These are phyloP conservation scores for Umimayanthus kanabou DNA, from an alignment of 92 coral and sea anemone genomes.

Conservation along the genomic window DNA sequence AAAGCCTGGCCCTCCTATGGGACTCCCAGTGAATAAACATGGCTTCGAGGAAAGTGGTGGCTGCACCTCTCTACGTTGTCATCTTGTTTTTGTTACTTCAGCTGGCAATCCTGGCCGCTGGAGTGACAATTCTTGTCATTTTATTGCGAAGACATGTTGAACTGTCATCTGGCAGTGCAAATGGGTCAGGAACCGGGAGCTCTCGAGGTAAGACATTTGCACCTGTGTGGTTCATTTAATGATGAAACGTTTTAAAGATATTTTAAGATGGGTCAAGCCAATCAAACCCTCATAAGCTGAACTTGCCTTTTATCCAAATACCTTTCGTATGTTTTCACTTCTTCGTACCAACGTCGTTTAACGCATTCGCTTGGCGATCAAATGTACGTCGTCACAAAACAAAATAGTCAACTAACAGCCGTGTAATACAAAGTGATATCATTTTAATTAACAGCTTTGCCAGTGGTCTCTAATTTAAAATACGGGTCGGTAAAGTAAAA, in stretches of 20 bases:
- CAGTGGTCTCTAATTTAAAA: too few species aligned
- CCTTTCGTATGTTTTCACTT: background rate
- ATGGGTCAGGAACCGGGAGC: background rate
- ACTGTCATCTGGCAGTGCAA: background rate
- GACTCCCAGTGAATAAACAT: background rate
- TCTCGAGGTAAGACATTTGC: background rate
- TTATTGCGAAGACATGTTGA: background rate
- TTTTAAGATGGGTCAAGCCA: background rate
- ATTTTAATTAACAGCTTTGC: background rate
- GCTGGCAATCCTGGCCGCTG: background rate
- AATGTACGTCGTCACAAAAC: background rate
- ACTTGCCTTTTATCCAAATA: background rate
- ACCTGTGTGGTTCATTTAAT: background rate
- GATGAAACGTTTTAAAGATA: background rate
- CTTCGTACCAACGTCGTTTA: background rate
- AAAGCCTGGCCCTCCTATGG: background rate
- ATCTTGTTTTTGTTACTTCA: background rate
- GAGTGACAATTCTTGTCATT: constrained; percentile 3
- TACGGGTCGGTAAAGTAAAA: too few species aligned
- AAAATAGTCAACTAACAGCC: background rate
- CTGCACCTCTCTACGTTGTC: background rate
- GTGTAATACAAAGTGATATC: too few species aligned
- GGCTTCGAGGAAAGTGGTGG: constrained; percentile 7
- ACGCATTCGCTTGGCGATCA: background rate
- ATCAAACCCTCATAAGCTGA: background rate